phyloP scores from a whole-genome alignment of 2,888 invertebrate genomes.

The Hypselothyrea guttata region DNA sequence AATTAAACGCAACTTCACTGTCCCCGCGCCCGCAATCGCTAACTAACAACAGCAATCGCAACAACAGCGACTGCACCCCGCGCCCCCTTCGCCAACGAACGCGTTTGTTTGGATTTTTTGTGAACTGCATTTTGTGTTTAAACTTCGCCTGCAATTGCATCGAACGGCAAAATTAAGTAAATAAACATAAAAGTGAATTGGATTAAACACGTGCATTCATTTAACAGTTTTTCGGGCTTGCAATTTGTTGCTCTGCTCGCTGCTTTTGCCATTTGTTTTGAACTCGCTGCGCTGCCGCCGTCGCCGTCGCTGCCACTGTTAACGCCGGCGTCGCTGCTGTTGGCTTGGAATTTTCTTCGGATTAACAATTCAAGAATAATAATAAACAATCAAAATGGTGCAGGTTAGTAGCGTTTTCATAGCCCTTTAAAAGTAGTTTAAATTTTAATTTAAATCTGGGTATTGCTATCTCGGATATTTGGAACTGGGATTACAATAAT shows the following conservation, averaged over 20 bases:
- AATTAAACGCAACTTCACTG: conserved; percentile 31
- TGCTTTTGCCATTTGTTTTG: conserved; percentile 52
- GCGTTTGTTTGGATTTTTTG: conserved; percentile 30
- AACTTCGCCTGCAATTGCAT: conserved; percentile 29
- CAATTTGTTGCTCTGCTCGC: conserved; percentile 23
- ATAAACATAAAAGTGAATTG: conserved; percentile 62
- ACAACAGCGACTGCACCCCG: conserved; percentile 22
- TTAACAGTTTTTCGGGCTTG: background rate
- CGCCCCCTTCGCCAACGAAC: conserved; percentile 18
- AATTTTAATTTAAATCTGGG: background rate
- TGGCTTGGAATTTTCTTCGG: conserved; percentile 38
- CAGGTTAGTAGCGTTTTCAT: conserved; percentile 64
- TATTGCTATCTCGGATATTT: too few species aligned
- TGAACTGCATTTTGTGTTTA: conserved; percentile 31
- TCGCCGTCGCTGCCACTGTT: conserved; percentile 1
- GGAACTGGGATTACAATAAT: too few species aligned
- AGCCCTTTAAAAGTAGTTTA: background rate
- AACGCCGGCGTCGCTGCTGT: conserved; percentile 37
- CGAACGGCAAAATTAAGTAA: conserved; percentile 37
- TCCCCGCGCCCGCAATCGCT: background rate
- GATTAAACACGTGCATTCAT: conserved; percentile 62
- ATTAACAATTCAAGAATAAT: conserved; percentile 29
- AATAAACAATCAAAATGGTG: conserved; percentile 64
- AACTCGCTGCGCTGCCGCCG: conserved; percentile 7
- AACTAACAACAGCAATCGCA: conserved; percentile 37